Evolutionary conservation across 2,888 invertebrate genomes (phyloP), one percentile per base, ranked within the genome.

Genomic region (Hemithea aestivaria): DNA sequence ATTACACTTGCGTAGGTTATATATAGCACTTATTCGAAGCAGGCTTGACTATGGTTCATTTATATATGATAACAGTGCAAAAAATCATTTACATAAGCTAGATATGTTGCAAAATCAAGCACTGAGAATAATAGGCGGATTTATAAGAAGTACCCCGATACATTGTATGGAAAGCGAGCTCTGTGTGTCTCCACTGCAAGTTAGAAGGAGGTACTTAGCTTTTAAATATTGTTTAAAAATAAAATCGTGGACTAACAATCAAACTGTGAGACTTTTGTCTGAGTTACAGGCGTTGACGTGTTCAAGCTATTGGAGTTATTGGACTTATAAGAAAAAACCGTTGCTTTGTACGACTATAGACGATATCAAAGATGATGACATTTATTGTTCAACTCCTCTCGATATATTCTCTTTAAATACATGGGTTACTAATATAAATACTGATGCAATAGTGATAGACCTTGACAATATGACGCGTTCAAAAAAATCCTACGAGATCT

Each of bases 91-190:
- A 2, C n/a, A 26, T 11, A 26, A 26, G 10, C 6, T 26, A 10
- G 11, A 26, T 7, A 26, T 10, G 26, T 10, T 26, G 11, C 26
- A 26, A 26, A 26, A 26, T 9, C 26, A 26, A 11, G 26, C 26
- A 6, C 10, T 26, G 7, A 26, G 26, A 26, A 26, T 11, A 26
- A 26, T 26, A 7, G 26, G 26, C 6, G 26, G 26, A 11, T 26
- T 26, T 11, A 26, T 26, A 10, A 26, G 10, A 26, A 26, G 11
- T 11, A 26, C 11, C 1, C 26, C 11, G 10, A 7, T 26, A 26
- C 26, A 26, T 9, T 10, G 7, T 7, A 26, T 11, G 26, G 26
- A 26, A n/a, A 26, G 1, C 10, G 26, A 26, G 11, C 26, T 26
- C 11, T 16, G 16, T 26, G 11, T 26, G 11, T 26, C 10, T 16